These are phyloP conservation scores for Palythoa grandis DNA, from an alignment of 92 coral and sea anemone species.

Conservation along the genomic window DNA sequence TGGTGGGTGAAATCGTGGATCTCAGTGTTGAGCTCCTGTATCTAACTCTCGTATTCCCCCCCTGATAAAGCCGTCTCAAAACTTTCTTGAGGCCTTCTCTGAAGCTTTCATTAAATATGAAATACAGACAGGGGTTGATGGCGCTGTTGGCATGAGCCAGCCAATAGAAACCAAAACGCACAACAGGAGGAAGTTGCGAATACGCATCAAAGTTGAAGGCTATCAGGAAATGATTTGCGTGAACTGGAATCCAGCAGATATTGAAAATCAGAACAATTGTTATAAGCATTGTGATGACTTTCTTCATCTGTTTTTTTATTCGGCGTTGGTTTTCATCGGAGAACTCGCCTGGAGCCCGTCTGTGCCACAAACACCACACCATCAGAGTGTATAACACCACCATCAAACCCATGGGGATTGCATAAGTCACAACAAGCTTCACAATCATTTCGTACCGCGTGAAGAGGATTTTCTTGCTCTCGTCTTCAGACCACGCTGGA, in stretches of 20 bases:
- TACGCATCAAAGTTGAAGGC: conserved; percentile 5
- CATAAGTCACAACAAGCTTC: conserved; percentile 10
- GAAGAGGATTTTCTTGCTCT: background rate
- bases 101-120: conserved; percentile 38
- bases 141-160: conserved; percentile 43
- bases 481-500: conserved; percentile 11
- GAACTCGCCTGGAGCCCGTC: conserved; percentile 36
- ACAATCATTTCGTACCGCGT: conserved; percentile 26
- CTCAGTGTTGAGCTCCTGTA: background rate
- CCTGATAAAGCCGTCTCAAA: background rate
- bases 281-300: conserved; percentile 26
- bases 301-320: conserved; percentile 27
- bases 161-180: conserved; percentile 3
- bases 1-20: conserved; percentile 16
- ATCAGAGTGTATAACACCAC: conserved; percentile 25
- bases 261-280: conserved; percentile 25
- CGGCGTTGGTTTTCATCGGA: conserved; percentile 38
- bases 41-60: background rate
- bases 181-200: background rate
- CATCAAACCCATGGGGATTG: conserved; percentile 25
- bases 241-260: conserved; percentile 39
- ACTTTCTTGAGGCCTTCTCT: conserved; percentile 11
- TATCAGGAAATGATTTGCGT: conserved; percentile 28
- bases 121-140: conserved; percentile 38
- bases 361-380: conserved; percentile 40